Evolutionary conservation across 2,113 vertebrate genomes (phyloP).

Genomic region (Muntiacus muntjak): DNA sequence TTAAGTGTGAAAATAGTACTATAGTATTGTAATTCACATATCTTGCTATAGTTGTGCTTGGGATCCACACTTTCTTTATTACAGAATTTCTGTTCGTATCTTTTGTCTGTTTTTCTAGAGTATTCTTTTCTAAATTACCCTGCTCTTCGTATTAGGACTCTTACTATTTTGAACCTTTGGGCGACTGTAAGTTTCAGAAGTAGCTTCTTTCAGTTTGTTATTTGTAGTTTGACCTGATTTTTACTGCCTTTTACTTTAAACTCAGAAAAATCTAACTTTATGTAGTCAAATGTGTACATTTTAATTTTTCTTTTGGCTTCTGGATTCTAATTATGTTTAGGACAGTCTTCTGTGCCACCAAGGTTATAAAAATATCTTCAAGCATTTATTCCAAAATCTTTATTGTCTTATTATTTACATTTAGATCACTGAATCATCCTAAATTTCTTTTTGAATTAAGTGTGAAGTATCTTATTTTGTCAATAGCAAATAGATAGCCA

Average conservation of each 20-base stretch:
- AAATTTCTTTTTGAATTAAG: slow-evolving; percentile 7
- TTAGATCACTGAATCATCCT: background rate
- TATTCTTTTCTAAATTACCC: background rate
- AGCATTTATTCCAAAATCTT: background rate
- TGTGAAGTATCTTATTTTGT: background rate
- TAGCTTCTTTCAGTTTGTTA: background rate
- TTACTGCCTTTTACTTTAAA: background rate
- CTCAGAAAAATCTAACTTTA: background rate
- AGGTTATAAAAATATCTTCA: background rate
- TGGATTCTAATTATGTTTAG: background rate
- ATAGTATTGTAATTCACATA: background rate
- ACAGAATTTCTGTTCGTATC: background rate
- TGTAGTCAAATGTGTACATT: background rate
- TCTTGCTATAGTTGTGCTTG: background rate
- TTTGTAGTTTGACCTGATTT: background rate
- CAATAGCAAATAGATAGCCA: background rate
- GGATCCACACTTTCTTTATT: background rate
- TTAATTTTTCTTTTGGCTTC: background rate
- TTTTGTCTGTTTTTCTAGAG: background rate
- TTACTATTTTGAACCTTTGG: background rate
- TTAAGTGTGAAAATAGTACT: background rate
- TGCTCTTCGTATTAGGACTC: background rate
- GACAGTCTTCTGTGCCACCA: background rate
- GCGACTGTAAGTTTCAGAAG: background rate
- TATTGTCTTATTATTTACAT: background rate